Evolutionary conservation across 1,140 invertebrate genomes (phyloP).

Genomic region (Nasonia longicornis): DNA sequence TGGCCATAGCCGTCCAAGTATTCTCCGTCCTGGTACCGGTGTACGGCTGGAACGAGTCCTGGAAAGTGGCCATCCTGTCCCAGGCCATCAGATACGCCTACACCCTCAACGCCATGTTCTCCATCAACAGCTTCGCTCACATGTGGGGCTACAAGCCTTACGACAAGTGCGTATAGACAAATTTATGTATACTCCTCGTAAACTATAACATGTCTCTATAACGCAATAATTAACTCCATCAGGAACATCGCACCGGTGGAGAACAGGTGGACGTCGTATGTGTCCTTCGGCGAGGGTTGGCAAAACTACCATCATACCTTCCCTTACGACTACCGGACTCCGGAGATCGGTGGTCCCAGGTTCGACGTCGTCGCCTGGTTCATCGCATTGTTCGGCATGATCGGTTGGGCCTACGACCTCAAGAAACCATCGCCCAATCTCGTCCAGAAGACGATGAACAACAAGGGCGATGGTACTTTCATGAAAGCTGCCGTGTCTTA

Average conservation of each 20-base stretch:
- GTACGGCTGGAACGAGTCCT: conserved; percentile 85
- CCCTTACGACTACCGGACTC: conserved; percentile 90
- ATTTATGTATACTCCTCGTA: background rate
- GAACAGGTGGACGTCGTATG: conserved; percentile 77
- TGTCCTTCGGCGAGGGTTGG: conserved; percentile 87
- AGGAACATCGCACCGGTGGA: conserved; percentile 77
- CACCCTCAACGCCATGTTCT: conserved; percentile 91
- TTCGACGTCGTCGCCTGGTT: conserved; percentile 80
- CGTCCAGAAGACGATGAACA: conserved; percentile 16
- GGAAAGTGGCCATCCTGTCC: conserved; percentile 85
- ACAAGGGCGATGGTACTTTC: conserved; percentile 19
- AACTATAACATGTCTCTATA: background rate
- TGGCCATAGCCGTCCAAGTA: conserved; percentile 80
- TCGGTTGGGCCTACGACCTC: conserved; percentile 83
- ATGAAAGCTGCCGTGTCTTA: background rate
- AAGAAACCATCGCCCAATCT: conserved; percentile 63
- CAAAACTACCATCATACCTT: conserved; percentile 96
- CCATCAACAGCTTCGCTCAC: conserved; percentile 93
- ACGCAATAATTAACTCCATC: conserved; percentile 40
- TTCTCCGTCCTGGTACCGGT: conserved; percentile 84
- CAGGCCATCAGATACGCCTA: conserved; percentile 86
- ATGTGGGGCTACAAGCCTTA: conserved; percentile 91
- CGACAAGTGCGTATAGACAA: conserved; percentile 75
- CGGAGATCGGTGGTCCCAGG: conserved; percentile 79
- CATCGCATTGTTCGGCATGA: conserved; percentile 78